phyloP scores from a whole-genome alignment of 2,888 invertebrate species.

The Electrophaes corylata region DNA sequence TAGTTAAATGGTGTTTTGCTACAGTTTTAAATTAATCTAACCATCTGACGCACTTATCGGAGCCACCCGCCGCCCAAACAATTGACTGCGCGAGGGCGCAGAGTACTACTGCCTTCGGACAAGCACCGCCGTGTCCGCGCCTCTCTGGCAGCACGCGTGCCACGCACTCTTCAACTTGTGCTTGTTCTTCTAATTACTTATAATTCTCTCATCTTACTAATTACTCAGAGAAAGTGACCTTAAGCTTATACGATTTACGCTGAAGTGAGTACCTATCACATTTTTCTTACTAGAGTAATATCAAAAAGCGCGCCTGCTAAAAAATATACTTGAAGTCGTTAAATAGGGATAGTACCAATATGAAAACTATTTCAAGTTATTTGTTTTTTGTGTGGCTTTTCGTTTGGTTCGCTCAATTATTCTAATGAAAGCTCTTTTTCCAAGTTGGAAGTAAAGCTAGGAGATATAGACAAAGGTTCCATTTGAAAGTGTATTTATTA shows the following conservation, averaged over 20 bases:
- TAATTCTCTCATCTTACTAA: constrained; percentile 39
- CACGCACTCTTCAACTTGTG: constrained; percentile 48
- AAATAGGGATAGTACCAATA: no score
- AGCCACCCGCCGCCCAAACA: constrained; percentile 25
- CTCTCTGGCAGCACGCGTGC: constrained; percentile 37
- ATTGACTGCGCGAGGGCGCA: constrained; percentile 41
- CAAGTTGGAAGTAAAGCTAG: no score
- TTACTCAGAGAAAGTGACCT: constrained; percentile 45
- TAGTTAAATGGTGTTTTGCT: no score
- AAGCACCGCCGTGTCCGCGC: constrained; percentile 52
- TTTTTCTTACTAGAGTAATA: background rate
- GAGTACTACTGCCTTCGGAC: constrained; percentile 57
- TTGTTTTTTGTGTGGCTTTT: no score
- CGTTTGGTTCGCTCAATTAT: no score
- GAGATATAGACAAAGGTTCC: no score
- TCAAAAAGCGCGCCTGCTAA: background rate
- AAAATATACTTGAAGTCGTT: background rate
- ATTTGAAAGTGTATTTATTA: no score
- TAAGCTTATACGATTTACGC: constrained; percentile 41
- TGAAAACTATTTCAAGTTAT: no score
- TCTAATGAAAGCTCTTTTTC: no score
- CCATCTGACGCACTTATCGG: constrained; percentile 1
- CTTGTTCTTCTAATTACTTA: constrained; percentile 32
- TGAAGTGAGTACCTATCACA: constrained; percentile 50
- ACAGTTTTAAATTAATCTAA: background rate